Evolutionary conservation across 2,797 vertebrate species (phyloP).

Genomic region (Sus cebifrons): DNA sequence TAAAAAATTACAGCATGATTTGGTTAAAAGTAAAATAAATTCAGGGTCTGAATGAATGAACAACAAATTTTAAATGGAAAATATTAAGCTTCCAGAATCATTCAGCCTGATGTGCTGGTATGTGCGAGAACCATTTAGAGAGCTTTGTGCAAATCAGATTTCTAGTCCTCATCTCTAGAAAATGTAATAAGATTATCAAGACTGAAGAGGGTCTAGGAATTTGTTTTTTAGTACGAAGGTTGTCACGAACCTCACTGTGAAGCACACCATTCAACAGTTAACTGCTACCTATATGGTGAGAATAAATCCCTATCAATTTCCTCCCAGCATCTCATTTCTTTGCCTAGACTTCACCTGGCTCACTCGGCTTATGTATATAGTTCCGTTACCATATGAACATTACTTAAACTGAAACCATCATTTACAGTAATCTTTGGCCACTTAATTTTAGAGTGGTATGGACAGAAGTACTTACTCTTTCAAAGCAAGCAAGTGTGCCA

Average conservation of each 20-base stretch:
- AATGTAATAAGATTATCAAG: not conserved
- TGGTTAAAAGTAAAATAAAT: conserved; percentile 56
- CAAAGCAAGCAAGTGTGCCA: not conserved
- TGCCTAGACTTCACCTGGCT: not conserved
- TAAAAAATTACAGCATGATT: not conserved
- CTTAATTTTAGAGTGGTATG: conserved; percentile 18
- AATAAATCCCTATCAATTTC: conserved; percentile 18
- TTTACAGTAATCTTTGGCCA: not conserved
- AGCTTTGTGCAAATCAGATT: conserved; percentile 33
- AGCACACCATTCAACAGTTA: not conserved
- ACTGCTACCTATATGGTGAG: not conserved
- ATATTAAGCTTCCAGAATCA: conserved; percentile 52
- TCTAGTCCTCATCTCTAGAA: not conserved
- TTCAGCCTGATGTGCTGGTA: not conserved
- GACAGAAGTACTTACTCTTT: not conserved
- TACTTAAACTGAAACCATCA: not conserved
- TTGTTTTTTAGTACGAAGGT: conserved; percentile 24
- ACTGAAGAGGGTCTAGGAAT: not conserved
- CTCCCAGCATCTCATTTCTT: not conserved
- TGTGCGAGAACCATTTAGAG: not conserved
- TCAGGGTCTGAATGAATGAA: not conserved
- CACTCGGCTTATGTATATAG: not conserved
- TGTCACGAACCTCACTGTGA: conserved; percentile 16
- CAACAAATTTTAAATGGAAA: not conserved
- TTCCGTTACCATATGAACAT: not conserved